phyloP scores from a whole-genome alignment of 2,888 invertebrate species.

The Cryptosula pallasiana region DNA sequence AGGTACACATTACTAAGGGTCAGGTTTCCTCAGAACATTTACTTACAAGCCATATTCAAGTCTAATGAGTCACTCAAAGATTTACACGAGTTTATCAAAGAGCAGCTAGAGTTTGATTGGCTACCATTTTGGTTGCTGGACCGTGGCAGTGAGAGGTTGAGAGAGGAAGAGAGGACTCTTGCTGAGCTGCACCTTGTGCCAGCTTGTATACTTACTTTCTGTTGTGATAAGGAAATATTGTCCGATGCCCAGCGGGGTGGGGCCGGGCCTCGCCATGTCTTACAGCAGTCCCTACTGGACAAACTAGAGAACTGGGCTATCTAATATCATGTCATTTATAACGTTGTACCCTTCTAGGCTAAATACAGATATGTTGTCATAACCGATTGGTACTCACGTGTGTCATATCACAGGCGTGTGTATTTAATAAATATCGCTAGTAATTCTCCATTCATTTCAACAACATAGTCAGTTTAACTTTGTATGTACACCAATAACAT shows the following conservation, averaged over 20 bases:
- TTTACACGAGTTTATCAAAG: slow-evolving; percentile 73
- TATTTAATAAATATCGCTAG: no score
- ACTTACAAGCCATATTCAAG: slow-evolving; percentile 76
- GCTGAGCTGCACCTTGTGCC: slow-evolving; percentile 76
- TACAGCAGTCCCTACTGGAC: background rate
- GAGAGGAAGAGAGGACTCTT: slow-evolving; percentile 66
- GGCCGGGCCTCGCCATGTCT: background rate
- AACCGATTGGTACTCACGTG: no score
- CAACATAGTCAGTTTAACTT: no score
- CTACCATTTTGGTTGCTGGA: slow-evolving; percentile 66
- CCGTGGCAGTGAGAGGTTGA: slow-evolving; percentile 65
- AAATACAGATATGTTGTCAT: no score
- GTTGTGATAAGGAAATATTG: slow-evolving; percentile 57
- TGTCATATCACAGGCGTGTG: no score
- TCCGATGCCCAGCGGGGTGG: background rate
- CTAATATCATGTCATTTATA: no score
- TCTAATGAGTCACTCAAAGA: slow-evolving; percentile 71
- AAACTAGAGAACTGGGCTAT: slow-evolving; percentile 11
- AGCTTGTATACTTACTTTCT: slow-evolving; percentile 73
- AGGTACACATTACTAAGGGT: slow-evolving; percentile 74
- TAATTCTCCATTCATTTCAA: no score
- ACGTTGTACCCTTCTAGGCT: no score
- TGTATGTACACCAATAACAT: no score
- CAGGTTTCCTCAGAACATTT: slow-evolving; percentile 67
- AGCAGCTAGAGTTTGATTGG: slow-evolving; percentile 66